Base-by-base conservation (phyloP, 2,888 invertebrate species). In the Diarsia rubi region DNA sequence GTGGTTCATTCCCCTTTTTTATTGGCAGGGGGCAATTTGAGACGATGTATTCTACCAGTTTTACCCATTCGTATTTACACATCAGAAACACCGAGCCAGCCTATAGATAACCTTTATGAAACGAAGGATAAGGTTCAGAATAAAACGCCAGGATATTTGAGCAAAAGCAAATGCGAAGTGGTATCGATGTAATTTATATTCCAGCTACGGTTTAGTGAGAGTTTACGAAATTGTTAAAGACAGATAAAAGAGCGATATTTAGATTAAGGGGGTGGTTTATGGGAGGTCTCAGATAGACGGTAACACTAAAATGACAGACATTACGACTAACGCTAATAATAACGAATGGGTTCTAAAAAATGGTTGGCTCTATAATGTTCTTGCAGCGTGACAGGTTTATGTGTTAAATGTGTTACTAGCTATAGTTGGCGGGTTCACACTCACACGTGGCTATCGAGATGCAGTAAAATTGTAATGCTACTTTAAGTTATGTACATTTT, bases 181-280 rank as follows among this genome's bases (percentile, higher is more conserved):
- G 93, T 90, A 84, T 89, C 84, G 83, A 88, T 84, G 93, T 95
- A 94, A 95, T 96, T 96, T 96, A 95, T 96, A 95, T 95, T 93
- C 95, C 93, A 92, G 92, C 93, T 94, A 95, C 93, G 95, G 94
- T 93, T 95, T 95, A 94, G 94, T 95, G 93, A 92, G 95, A 95
- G 94, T 95, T 95, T 95, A 95, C 95, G 94, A 95, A 96, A 96
- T 96, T 95, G 95, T 96, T 96, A 95, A 95, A 95, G 95, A 95
- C 94, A 95, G 95, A 96, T 96, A 95, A 95, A 95, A 94, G 94
- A 92, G 92, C 93, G 94, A 94, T 96, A 95, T 95, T 96, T 95
- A 95, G 94, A 94, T 93, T 93, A 93, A 87, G 93, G 93, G 93
- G 92, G 93, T 93, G 93, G 93, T 94, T 94, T 94, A 94, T 93